Evolutionary conservation across 2,797 vertebrate genomes (phyloP), one percentile per base, ranked within the genome.

Genomic region (Peromyscus aztecus): DNA sequence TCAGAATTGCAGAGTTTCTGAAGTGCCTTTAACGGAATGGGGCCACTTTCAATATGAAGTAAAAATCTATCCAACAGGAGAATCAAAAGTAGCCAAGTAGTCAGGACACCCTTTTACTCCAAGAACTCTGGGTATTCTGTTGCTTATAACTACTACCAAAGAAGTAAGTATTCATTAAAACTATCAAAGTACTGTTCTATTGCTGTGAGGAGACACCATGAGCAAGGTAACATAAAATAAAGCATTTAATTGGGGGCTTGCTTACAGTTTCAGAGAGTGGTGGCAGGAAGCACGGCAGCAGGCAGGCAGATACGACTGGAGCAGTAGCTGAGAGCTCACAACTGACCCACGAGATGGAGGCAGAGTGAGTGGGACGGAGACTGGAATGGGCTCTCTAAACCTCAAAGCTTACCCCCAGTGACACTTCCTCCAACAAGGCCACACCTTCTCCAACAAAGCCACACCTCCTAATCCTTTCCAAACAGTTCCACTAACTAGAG

Each of bases 1-100:
- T 37, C 95, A 49, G 65, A 94, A 93, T 10, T 43, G 31, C 34
- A 86, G 91, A 76, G 61, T 37, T 59, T 88, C 43, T 93, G 27
- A 92, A 91, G 37, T 40, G 23, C 46, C 40, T 81, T 87, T 76
- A 81, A 65, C 13, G 55, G 75, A 96, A 93, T 0, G 82, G 40
- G 55, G 31, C 8, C 67, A 85, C 65, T 46, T 67, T 87, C n/a
- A 84, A 31, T 57, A 71, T 0, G 9, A 91, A 92, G 77, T 59
- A 43, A 80, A 37, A 4, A 52, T 12, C 29, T 83, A 59, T 57
- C 40, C 31, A 57, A 19, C 6, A 69, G 55, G 31, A 80, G 94
- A 94, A 43, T 7, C 49, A 90, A 96, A 87, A 57, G 43, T 21
- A 88, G 17, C 27, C 17, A 37, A 24, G 65, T 27, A 81, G 46